Conservation (phyloP, 2,113 vertebrate genomes). For the Psephotus haematonotus region DNA sequence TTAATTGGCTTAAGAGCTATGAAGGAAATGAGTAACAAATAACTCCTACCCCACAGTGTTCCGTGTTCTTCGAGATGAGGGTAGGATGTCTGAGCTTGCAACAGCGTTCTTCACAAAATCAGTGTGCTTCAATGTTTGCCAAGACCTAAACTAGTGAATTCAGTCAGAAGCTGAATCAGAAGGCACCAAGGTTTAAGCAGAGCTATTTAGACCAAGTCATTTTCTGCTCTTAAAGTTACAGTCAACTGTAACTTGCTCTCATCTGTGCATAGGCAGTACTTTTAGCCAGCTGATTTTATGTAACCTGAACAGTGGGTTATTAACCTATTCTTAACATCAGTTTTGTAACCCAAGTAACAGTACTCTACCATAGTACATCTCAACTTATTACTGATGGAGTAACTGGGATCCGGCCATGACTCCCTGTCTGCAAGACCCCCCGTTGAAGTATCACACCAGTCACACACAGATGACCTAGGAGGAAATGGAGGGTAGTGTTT, state of each 20-base stretch:
- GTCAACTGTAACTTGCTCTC: background rate
- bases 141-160: background rate
- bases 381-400: background rate
- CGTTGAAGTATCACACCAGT: rapidly evolving
- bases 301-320: background rate
- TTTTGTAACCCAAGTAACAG: background rate
- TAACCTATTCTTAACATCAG: rapidly evolving
- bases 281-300: background rate
- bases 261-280: no score
- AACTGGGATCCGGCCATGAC: rapidly evolving
- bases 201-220: background rate
- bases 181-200: background rate
- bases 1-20: background rate
- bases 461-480: background rate
- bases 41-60: background rate
- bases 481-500: background rate
- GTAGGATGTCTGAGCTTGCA: background rate
- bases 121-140: background rate
- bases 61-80: background rate
- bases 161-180: background rate
- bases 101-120: background rate
- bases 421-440: background rate
- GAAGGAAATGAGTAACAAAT: background rate
- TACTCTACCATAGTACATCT: background rate
- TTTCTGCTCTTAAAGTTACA: background rate